A percentile compares a stretch with the other conserved stretches of the same genome.
phyloP scores from a whole-genome alignment of 2,113 vertebrate genomes.

The Marmota flaviventris region DNA sequence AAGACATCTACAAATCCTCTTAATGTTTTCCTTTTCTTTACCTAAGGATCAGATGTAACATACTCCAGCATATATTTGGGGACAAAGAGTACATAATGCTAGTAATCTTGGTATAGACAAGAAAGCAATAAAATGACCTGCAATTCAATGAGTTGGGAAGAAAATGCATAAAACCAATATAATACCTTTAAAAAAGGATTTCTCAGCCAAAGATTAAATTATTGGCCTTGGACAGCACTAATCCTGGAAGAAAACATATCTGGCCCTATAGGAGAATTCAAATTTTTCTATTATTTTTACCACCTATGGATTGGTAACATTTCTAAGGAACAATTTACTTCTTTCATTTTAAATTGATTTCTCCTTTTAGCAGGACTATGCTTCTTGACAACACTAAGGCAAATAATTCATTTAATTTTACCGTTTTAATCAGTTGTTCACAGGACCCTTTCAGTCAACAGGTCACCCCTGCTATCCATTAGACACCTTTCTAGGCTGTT shows the following conservation, averaged over 20 bases:
- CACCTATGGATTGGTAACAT: constrained; percentile 16
- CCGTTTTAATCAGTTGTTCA: constrained; percentile 37
- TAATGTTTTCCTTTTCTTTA: not conserved
- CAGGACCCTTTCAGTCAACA: not conserved
- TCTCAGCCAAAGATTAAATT: constrained; percentile 3
- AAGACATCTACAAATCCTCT: not conserved
- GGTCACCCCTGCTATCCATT: constrained; percentile 58
- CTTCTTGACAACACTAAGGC: constrained; percentile 48
- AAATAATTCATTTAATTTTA: constrained; percentile 66
- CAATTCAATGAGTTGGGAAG: not conserved
- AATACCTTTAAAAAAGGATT: not conserved
- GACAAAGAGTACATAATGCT: not conserved
- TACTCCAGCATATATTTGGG: not conserved
- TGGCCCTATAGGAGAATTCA: not conserved
- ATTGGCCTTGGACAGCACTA: not conserved
- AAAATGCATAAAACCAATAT: constrained; percentile 6
- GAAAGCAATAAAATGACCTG: not conserved
- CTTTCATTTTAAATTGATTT: constrained; percentile 69
- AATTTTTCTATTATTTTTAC: constrained; percentile 18
- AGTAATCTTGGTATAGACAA: not conserved
- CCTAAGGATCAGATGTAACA: not conserved
- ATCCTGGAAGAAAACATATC: constrained; percentile 32
- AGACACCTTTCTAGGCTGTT: constrained; percentile 58
- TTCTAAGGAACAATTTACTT: constrained; percentile 48
- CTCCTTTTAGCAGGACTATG: constrained; percentile 19